Evolutionary conservation across 2,888 invertebrate species (phyloP), one percentile per base, ranked within the genome.

Genomic region (Tridacna gigas): DNA sequence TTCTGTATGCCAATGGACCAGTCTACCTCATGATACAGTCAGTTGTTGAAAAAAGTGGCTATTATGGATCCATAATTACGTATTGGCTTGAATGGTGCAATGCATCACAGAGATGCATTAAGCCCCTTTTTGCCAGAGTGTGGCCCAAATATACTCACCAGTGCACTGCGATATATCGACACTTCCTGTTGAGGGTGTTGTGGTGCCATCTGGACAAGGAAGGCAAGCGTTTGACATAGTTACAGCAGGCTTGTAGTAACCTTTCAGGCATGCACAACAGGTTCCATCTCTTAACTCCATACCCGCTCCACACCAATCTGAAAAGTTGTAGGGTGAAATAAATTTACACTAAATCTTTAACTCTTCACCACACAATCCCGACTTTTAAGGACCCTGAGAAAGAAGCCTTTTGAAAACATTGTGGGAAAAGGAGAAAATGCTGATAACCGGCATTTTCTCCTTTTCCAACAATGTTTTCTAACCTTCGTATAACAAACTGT

Each of bases 251-350:
- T 37, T 67, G n/a, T 20, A 67, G 45, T 45, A 67, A 0, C 76
- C 76, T 63, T 25, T 69, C 7, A 26, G 74, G 65, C 82, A 82
- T 0, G 26, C 12, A 12, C 12, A 13, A 74, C 74, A 74, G 4
- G 4, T 47, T 11, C 47, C 28, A 25, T 11, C 48, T 26, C 18
- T 20, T 20, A 56, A 20, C 56, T 74, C 74, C 25, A 20, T 26
- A 28, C 74, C 74, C n/a, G 60, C 60, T n/a, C 25, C n/a, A 61
- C 74, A 74, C 60, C 60, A 37, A 28, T 51, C 74, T 60, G 18
- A 20, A 37, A 67, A 3, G 11, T 56, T 37, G 37, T 37, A 37
- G 37, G 37, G 37, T 37, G 37, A 37, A 2, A 37, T 37, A 37
- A 37, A 37, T 37, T 37, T 37, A 37, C 2, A 37, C 2, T 37